Percentiles rank a stretch among this genome's conserved stretches.
phyloP scores from a whole-genome alignment of 2,888 invertebrate genomes.

The Gastrophysa polygoni region DNA sequence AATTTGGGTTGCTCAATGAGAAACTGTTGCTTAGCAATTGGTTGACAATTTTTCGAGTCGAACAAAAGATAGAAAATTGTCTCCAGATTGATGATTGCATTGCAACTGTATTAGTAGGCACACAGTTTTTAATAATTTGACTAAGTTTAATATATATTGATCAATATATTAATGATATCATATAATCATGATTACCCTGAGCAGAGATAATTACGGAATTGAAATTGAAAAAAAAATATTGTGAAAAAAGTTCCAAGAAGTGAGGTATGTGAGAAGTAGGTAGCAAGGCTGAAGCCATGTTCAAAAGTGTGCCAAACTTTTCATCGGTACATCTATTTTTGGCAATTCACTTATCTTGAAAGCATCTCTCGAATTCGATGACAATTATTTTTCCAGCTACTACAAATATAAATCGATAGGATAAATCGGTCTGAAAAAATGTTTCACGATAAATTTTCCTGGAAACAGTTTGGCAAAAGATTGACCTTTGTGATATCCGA shows the following conservation, averaged over 20 bases:
- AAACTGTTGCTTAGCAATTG: too few relatives aligned
- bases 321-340: neutral
- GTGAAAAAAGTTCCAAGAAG: neutral
- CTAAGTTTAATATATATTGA: too few relatives aligned
- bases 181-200: too few relatives aligned
- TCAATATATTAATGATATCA: too few relatives aligned
- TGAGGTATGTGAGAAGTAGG: neutral
- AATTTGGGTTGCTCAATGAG: too few relatives aligned
- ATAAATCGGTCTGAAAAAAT: neutral
- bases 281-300: neutral
- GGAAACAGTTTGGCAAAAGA: neutral
- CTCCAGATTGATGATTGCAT: too few relatives aligned
- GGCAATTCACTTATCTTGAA: neutral
- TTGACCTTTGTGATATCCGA: too few relatives aligned
- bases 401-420: neutral
- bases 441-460: neutral
- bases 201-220: too few relatives aligned
- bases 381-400: neutral
- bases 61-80: too few relatives aligned
- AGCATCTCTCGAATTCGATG: neutral
- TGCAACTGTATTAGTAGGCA: too few relatives aligned
- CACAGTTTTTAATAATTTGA: too few relatives aligned
- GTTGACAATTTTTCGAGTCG: too few relatives aligned
- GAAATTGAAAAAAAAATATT: neutral
- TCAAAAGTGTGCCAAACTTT: neutral